These are phyloP conservation scores for Megaleporinus macrocephalus DNA, from an alignment of 2,113 vertebrate genomes.

Conservation along the genomic window DNA sequence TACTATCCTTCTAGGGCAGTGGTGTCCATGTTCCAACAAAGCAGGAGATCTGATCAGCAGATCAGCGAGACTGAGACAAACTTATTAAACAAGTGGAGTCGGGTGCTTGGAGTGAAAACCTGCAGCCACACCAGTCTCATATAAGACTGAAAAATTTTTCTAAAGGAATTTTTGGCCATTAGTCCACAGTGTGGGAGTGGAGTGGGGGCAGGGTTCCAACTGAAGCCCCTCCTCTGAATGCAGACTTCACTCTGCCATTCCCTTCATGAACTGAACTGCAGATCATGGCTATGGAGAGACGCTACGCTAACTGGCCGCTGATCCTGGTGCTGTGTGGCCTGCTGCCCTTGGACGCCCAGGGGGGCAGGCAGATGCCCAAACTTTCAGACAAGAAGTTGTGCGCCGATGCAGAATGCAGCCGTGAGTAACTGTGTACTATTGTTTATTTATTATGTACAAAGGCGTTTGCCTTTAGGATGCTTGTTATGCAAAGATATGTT, in stretches of 20 bases:
- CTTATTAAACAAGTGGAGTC: no score
- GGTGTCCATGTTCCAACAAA: no score
- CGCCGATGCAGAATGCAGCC: slow-evolving; percentile 78
- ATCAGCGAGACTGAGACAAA: no score
- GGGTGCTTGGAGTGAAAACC: no score
- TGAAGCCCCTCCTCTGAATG: slow-evolving; percentile 22
- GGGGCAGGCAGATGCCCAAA: slow-evolving; percentile 77
- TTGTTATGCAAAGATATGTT: neutral
- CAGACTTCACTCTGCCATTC: neutral
- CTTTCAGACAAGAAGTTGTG: slow-evolving; percentile 78
- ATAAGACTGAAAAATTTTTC: neutral
- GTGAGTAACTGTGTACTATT: slow-evolving; percentile 73
- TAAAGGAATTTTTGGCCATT: neutral
- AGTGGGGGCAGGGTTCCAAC: slow-evolving; percentile 4
- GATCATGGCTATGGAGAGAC: slow-evolving; percentile 47
- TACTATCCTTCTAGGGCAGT: neutral
- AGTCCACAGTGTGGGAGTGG: neutral
- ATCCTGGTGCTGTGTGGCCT: slow-evolving; percentile 63
- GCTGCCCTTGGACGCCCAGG: slow-evolving; percentile 59
- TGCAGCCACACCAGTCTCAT: no score
- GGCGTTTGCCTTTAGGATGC: neutral
- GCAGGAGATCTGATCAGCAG: no score
- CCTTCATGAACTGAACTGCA: slow-evolving; percentile 3
- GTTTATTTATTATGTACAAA: neutral
- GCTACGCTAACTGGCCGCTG: slow-evolving; percentile 47